A percentile compares a stretch with the other conserved stretches of the same genome.
phyloP scores from a whole-genome alignment of 2,797 vertebrate genomes.

The Pteropus rufus region DNA sequence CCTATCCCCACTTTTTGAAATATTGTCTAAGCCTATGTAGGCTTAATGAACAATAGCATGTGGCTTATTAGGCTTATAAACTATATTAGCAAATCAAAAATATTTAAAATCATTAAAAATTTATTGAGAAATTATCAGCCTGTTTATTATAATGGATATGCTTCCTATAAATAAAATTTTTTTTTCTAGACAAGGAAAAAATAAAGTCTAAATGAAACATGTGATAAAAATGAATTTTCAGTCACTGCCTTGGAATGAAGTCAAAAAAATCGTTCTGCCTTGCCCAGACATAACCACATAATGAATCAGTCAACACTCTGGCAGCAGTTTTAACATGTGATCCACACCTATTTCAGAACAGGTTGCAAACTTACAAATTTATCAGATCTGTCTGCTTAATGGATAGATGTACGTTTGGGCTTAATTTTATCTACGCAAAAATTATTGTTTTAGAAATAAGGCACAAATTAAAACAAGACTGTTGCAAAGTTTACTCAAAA shows the following conservation, averaged over 20 bases:
- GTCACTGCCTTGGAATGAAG: not conserved
- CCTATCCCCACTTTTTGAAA: not conserved
- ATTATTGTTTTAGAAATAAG: not conserved
- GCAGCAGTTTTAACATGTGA: not conserved
- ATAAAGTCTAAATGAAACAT: not conserved
- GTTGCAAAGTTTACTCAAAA: not conserved
- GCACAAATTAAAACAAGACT: not conserved
- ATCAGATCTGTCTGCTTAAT: not conserved
- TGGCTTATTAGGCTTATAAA: constrained; percentile 11
- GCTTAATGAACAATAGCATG: not conserved
- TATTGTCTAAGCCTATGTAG: not conserved
- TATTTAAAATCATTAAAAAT: not conserved
- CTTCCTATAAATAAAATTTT: not conserved
- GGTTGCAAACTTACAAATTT: not conserved
- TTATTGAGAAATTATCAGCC: not conserved
- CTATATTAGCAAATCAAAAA: not conserved
- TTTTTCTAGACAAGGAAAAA: constrained; percentile 19
- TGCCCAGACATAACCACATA: not conserved
- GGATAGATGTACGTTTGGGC: not conserved
- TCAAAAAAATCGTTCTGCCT: not conserved
- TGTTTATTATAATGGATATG: not conserved
- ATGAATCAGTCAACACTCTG: not conserved
- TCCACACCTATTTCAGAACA: constrained; percentile 17
- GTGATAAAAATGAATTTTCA: constrained; percentile 42
- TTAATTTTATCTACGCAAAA: constrained; percentile 7